These are phyloP conservation scores for Dreissena polymorpha DNA, from an alignment of 1,140 invertebrate species.

Conservation along the genomic window DNA sequence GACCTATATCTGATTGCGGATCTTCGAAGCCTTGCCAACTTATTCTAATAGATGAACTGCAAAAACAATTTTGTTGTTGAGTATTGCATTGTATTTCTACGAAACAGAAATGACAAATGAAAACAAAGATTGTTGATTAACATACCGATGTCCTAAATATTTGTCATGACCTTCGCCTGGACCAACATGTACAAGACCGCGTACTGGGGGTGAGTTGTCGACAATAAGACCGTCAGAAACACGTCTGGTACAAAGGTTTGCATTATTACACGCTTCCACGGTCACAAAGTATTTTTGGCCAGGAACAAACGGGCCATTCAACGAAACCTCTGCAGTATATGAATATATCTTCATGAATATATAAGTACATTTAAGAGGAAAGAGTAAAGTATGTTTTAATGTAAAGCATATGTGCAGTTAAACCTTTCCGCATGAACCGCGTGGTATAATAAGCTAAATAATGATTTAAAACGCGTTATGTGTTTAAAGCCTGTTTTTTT, in stretches of 20 bases:
- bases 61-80: not conserved
- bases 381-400: not conserved
- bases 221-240: slow-evolving; percentile 58
- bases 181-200: slow-evolving; percentile 52
- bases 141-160: slow-evolving; percentile 53
- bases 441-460: too few species aligned
- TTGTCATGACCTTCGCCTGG: slow-evolving; percentile 18
- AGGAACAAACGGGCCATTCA: slow-evolving; percentile 38
- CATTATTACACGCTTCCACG: slow-evolving; percentile 59
- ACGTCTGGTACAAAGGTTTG: slow-evolving; percentile 47
- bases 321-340: slow-evolving; percentile 49
- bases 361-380: not conserved
- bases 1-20: slow-evolving; percentile 61
- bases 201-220: slow-evolving; percentile 59
- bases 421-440: not conserved
- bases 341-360: not conserved
- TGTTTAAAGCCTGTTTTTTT: too few species aligned
- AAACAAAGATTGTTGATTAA: not conserved
- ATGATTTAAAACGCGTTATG: too few species aligned
- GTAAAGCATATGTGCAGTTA: not conserved
- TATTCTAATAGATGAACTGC: slow-evolving; percentile 39
- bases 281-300: slow-evolving; percentile 54
- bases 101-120: not conserved
- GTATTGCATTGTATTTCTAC: not conserved
- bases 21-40: slow-evolving; percentile 64